Conservation (phyloP, 2,888 invertebrate species). For the Dromius quadrimaculatus region DNA sequence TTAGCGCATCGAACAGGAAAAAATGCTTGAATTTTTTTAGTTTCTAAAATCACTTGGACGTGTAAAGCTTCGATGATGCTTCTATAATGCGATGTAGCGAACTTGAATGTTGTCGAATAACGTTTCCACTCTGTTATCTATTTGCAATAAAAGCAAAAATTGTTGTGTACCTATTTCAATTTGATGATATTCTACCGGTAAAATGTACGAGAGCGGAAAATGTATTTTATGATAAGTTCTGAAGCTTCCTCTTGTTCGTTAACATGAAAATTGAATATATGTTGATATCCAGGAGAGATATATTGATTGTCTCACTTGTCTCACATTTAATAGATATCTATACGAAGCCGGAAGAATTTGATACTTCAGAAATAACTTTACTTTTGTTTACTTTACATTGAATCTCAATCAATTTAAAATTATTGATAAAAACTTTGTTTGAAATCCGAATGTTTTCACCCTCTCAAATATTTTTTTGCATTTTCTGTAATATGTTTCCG, state of each 20-base stretch:
- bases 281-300: background rate
- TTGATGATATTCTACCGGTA: slow-evolving; percentile 5
- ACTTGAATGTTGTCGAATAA: slow-evolving; percentile 34
- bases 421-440: too few relatives aligned
- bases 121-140: slow-evolving; percentile 26
- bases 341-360: too few relatives aligned
- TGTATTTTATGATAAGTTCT: slow-evolving; percentile 14
- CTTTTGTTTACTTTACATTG: too few relatives aligned
- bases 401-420: too few relatives aligned
- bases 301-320: background rate
- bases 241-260: slow-evolving; percentile 4
- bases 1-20: slow-evolving; percentile 6
- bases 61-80: slow-evolving; percentile 32
- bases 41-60: slow-evolving; percentile 34
- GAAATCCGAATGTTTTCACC: too few relatives aligned
- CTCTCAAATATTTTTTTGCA: too few relatives aligned
- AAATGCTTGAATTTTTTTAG: slow-evolving; percentile 34
- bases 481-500: too few relatives aligned
- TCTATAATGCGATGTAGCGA: slow-evolving; percentile 28
- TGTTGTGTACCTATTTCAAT: slow-evolving; percentile 42
- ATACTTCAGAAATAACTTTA: too few relatives aligned
- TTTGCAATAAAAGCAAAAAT: slow-evolving; percentile 35
- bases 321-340: background rate
- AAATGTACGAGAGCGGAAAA: slow-evolving; percentile 8
- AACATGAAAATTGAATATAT: slow-evolving; percentile 5